Conservation (phyloP, 2,888 invertebrate species). For the Mamestra brassicae region DNA sequence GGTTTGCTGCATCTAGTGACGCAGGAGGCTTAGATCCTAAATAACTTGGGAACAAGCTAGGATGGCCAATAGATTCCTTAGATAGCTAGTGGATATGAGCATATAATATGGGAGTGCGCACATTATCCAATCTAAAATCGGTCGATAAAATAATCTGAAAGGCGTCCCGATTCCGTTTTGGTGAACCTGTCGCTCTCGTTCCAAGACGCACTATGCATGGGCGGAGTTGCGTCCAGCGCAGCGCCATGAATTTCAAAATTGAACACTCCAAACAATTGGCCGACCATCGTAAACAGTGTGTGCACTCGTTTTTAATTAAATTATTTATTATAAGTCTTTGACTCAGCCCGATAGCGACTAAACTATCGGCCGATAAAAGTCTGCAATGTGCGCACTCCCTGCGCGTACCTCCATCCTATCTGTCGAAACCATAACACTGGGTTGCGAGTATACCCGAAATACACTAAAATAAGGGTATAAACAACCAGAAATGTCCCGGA, state of each 20-base stretch:
- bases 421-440: conserved; percentile 19
- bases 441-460: conserved; percentile 10
- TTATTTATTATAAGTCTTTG: conserved; percentile 51
- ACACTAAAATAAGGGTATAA: conserved; percentile 4
- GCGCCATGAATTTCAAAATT: conserved; percentile 48
- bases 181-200: conserved; percentile 36
- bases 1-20: conserved; percentile 29
- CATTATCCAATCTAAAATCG: conserved; percentile 60
- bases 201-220: conserved; percentile 39
- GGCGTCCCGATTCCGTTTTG: conserved; percentile 58
- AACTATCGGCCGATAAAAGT: conserved; percentile 54
- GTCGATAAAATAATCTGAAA: conserved; percentile 61
- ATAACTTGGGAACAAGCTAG: conserved; percentile 25
- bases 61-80: conserved; percentile 18
- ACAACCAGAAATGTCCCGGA: conserved; percentile 9
- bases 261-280: conserved; percentile 49
- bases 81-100: conserved; percentile 40
- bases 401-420: conserved; percentile 52
- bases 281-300: conserved; percentile 59
- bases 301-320: conserved; percentile 60
- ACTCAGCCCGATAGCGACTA: conserved; percentile 39
- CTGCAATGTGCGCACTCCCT: conserved; percentile 61
- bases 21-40: conserved; percentile 15
- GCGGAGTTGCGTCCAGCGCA: conserved; percentile 28
- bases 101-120: conserved; percentile 59